Evolutionary conservation across 2,113 vertebrate species (phyloP).

Genomic region (Myodes glareolus): DNA sequence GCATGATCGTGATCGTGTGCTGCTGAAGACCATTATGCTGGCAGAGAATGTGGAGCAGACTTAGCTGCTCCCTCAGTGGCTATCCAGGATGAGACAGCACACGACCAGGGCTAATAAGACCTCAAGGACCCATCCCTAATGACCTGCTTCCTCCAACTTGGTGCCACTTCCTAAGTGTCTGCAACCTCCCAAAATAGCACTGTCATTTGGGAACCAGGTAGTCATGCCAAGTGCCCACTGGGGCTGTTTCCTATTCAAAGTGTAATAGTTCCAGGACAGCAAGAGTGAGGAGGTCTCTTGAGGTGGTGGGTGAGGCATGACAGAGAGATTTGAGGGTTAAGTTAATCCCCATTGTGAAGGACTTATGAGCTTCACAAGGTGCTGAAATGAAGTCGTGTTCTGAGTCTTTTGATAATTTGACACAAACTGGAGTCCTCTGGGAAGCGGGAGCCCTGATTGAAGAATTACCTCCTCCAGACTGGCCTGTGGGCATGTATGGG

Average conservation of each 20-base stretch:
- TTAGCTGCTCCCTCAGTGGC: not conserved
- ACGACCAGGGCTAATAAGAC: not conserved
- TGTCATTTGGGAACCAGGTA: not conserved
- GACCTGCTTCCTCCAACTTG: not conserved
- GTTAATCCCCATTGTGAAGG: not conserved
- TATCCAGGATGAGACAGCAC: not conserved
- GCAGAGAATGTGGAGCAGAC: not conserved
- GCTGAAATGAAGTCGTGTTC: not conserved
- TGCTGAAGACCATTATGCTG: not conserved
- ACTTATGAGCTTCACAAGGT: not conserved
- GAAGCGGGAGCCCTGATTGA: not conserved
- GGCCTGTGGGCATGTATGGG: not conserved
- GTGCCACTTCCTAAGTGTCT: no score
- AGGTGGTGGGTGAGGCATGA: no score
- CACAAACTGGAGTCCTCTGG: not conserved
- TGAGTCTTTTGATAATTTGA: not conserved
- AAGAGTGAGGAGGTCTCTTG: not conserved
- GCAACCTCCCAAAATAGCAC: not conserved
- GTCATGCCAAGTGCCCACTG: not conserved
- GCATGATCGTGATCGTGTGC: fast-evolving
- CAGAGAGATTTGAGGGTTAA: not conserved
- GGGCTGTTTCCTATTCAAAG: not conserved
- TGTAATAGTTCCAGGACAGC: not conserved
- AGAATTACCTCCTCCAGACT: not conserved
- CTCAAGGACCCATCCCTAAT: not conserved